phyloP scores from a whole-genome alignment of 2,888 invertebrate genomes.

The Stenodera caucasica region DNA sequence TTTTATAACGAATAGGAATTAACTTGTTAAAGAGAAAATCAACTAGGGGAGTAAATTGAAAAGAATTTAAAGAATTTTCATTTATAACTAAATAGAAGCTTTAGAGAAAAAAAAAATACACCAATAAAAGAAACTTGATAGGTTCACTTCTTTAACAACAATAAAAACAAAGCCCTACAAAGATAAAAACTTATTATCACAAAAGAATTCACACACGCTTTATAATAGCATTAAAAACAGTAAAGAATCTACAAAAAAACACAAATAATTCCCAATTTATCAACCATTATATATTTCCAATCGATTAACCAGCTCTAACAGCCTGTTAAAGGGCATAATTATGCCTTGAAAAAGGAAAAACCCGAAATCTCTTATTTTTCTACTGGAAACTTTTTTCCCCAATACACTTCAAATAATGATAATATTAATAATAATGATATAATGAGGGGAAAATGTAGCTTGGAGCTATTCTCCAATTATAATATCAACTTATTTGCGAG shows the following conservation, averaged over 20 bases:
- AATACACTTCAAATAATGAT: too few species aligned
- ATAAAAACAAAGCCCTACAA: constrained; percentile 5
- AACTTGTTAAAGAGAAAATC: constrained; percentile 49
- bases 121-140: constrained; percentile 5
- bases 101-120: not conserved
- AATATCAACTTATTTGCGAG: constrained; percentile 48
- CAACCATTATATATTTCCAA: constrained; percentile 51
- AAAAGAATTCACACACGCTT: not conserved
- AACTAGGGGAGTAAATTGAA: constrained; percentile 44
- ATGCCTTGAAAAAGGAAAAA: constrained; percentile 27
- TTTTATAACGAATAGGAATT: constrained; percentile 46
- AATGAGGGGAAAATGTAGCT: constrained; percentile 44
- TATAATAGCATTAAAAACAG: not conserved
- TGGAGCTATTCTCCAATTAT: constrained; percentile 52
- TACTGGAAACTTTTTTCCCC: too few species aligned
- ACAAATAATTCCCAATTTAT: constrained; percentile 44
- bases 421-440: constrained; percentile 13
- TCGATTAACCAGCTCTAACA: constrained; percentile 48
- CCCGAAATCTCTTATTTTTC: not conserved
- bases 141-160: not conserved
- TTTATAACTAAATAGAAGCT: constrained; percentile 12
- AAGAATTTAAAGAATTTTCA: constrained; percentile 41
- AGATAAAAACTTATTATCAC: not conserved
- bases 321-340: constrained; percentile 38
- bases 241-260: constrained; percentile 19